Conservation (phyloP, 2,113 vertebrate genomes). For the Lampris incognitus region DNA sequence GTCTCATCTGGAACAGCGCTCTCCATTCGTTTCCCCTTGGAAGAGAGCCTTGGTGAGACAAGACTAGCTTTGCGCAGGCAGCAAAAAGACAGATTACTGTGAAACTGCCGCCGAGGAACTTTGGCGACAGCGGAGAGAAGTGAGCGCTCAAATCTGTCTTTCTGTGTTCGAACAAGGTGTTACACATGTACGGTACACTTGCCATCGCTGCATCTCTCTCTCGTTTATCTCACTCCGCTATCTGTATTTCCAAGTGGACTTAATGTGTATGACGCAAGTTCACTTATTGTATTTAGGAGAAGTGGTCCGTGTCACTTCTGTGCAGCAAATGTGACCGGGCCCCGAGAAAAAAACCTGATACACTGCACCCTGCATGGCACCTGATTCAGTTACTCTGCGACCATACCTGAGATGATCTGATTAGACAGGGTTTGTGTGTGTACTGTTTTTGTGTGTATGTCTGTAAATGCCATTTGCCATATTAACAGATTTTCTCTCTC, state of each 20-base stretch:
- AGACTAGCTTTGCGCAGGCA: slow-evolving; percentile 4
- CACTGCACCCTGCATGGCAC: slow-evolving; percentile 67
- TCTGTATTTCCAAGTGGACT: slow-evolving; percentile 59
- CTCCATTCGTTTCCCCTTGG: neutral
- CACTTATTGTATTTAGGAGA: slow-evolving; percentile 73
- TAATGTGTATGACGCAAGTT: slow-evolving; percentile 70
- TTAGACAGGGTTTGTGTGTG: slow-evolving; percentile 55
- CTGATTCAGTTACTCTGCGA: slow-evolving; percentile 76
- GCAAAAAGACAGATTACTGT: slow-evolving; percentile 6
- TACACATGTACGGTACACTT: slow-evolving; percentile 24
- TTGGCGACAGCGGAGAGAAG: slow-evolving; percentile 4
- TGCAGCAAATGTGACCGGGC: slow-evolving; percentile 74
- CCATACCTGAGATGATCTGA: slow-evolving; percentile 71
- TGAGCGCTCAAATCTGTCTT: neutral
- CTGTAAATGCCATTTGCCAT: neutral
- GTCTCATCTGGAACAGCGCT: slow-evolving; percentile 7
- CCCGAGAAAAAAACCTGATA: slow-evolving; percentile 72
- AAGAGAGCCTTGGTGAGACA: neutral
- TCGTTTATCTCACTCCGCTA: slow-evolving; percentile 34
- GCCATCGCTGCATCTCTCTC: neutral
- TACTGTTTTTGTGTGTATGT: neutral
- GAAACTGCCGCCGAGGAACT: slow-evolving; percentile 17
- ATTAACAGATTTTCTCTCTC: neutral
- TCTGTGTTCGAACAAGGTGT: slow-evolving; percentile 11
- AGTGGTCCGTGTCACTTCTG: slow-evolving; percentile 71